These are phyloP conservation scores for Chrysodeixis includens DNA, from an alignment of 2,888 invertebrate species.

Conservation along the genomic window DNA sequence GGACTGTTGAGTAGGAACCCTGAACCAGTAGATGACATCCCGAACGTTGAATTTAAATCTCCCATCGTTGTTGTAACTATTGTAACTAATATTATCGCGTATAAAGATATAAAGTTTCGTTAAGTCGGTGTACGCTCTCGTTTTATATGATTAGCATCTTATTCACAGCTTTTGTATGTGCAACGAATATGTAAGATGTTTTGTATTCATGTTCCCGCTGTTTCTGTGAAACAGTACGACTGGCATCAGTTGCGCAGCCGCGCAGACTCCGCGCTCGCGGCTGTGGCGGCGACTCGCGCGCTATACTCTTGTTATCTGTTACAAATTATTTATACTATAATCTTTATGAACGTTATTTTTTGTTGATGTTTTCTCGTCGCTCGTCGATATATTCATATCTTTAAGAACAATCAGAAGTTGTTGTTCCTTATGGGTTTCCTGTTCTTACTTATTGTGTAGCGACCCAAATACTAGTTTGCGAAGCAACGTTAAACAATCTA, in stretches of 20 bases:
- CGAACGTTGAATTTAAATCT: slow-evolving; percentile 50
- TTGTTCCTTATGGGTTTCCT: slow-evolving; percentile 22
- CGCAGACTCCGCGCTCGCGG: slow-evolving; percentile 28
- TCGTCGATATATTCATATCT: slow-evolving; percentile 33
- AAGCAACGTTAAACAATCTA: slow-evolving; percentile 30
- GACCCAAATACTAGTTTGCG: slow-evolving; percentile 24
- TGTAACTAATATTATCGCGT: slow-evolving; percentile 47
- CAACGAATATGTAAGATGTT: slow-evolving; percentile 75
- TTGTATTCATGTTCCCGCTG: slow-evolving; percentile 56
- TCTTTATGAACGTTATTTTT: slow-evolving; percentile 55
- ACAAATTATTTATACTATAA: slow-evolving; percentile 54
- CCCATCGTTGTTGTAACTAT: slow-evolving; percentile 64
- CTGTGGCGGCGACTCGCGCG: slow-evolving; percentile 25
- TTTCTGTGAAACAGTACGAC: slow-evolving; percentile 68
- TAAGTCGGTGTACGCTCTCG: slow-evolving; percentile 59
- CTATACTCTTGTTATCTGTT: slow-evolving; percentile 55
- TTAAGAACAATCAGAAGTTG: slow-evolving; percentile 18
- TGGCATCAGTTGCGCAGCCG: slow-evolving; percentile 36
- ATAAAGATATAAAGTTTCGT: slow-evolving; percentile 45
- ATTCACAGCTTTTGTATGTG: slow-evolving; percentile 76
- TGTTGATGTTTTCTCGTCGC: slow-evolving; percentile 45
- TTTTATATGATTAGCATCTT: slow-evolving; percentile 59
- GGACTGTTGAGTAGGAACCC: slow-evolving; percentile 53
- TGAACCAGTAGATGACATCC: slow-evolving; percentile 45
- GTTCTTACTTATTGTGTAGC: slow-evolving; percentile 40